Conservation (phyloP, 2,888 invertebrate species). For the Erynnis tages region DNA sequence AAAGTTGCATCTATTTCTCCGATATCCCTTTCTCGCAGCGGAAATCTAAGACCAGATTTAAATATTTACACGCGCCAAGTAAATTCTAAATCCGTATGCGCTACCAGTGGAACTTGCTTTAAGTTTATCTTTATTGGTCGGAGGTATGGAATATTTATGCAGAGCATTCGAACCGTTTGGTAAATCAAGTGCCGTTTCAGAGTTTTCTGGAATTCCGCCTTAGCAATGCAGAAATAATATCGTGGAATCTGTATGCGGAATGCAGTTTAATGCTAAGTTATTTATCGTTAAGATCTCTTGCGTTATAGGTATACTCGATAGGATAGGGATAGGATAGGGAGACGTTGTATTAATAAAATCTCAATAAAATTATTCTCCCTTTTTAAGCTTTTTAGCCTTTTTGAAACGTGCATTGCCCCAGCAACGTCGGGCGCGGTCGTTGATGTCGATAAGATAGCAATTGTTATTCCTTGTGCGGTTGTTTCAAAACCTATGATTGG, state of each 20-base stretch:
- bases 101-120: slow-evolving; percentile 11
- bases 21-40: not conserved
- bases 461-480: no score
- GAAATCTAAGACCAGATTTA: slow-evolving; percentile 20
- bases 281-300: not conserved
- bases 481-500: no score
- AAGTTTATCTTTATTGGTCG: slow-evolving; percentile 37
- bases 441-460: no score
- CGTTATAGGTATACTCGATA: no score
- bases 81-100: slow-evolving; percentile 18
- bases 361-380: not conserved
- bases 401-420: no score
- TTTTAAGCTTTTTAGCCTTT: no score
- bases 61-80: slow-evolving; percentile 18
- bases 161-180: slow-evolving; percentile 30
- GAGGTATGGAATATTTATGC: slow-evolving; percentile 36
- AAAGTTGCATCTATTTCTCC: slow-evolving; percentile 16
- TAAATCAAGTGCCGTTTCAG: slow-evolving; percentile 29
- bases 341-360: not conserved
- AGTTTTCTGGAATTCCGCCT: slow-evolving; percentile 13
- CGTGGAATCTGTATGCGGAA: slow-evolving; percentile 6
- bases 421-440: no score
- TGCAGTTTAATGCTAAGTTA: not conserved
- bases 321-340: no score
- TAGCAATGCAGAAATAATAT: slow-evolving; percentile 24